Conservation (phyloP, 2,888 invertebrate genomes). For the Heteromyza rotundicornis region DNA sequence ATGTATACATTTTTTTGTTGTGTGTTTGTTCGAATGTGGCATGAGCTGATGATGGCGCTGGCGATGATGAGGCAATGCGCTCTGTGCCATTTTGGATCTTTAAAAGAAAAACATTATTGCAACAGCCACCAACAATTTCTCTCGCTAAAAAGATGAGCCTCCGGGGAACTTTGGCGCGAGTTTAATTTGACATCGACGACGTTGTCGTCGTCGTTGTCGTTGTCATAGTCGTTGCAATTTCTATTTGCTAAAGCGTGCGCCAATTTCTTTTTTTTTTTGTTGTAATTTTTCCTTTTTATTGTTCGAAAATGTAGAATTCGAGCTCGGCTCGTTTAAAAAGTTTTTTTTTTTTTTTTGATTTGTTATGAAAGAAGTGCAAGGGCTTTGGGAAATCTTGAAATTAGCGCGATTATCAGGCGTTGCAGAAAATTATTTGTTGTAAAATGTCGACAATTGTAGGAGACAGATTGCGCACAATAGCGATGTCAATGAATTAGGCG, state of each 20-base stretch:
- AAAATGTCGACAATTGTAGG: slow-evolving; percentile 27
- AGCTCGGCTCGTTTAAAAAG: too few relatives aligned
- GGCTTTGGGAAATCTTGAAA: slow-evolving; percentile 60
- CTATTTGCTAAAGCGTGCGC: slow-evolving; percentile 23
- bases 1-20: too few relatives aligned
- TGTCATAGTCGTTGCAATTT: slow-evolving; percentile 16
- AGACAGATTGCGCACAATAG: slow-evolving; percentile 25
- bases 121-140: not conserved
- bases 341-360: too few relatives aligned
- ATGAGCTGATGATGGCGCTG: not conserved
- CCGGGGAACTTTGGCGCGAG: slow-evolving; percentile 46
- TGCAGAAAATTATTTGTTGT: slow-evolving; percentile 23
- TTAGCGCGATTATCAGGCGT: slow-evolving; percentile 59
- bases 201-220: not conserved
- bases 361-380: slow-evolving; percentile 30
- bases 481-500: slow-evolving; percentile 20
- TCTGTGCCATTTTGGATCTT: not conserved
- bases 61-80: not conserved
- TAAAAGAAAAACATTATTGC: slow-evolving; percentile 1
- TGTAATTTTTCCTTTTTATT: slow-evolving; percentile 22
- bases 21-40: too few relatives aligned
- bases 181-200: slow-evolving; percentile 33
- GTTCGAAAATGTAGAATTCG: slow-evolving; percentile 25
- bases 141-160: slow-evolving; percentile 32
- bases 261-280: too few relatives aligned